Evolutionary conservation across 2,113 vertebrate species (phyloP), one percentile per base, ranked within the genome.

Genomic region (Urocolius indicus): DNA sequence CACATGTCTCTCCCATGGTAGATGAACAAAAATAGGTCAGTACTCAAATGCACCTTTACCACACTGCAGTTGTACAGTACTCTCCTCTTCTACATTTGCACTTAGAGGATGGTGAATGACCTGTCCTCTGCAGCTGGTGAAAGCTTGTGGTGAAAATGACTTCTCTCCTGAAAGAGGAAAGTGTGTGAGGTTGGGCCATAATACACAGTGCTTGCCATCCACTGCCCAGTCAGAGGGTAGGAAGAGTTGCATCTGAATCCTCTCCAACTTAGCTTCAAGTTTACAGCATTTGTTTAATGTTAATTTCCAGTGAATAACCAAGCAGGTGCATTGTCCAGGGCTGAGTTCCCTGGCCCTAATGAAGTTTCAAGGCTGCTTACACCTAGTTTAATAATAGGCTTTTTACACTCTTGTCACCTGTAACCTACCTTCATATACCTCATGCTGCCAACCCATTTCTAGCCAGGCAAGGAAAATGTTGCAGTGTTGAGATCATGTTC

Each of bases 1-100:
- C 92, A 95, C 95, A 94, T 91, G 85, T 96, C 90, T 95, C 93
- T 96, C 93, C 90, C 96, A 93, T 94, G 94, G 88, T 85, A 96
- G 54, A 95, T 86, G 94, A 97, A 94, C 85, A 96, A 95, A 97
- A 96, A 94, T 92, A 94, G 95, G 95, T 97, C 94, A 96, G 79
- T 86, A 45, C 83, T 95, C 52, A 67, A 90, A 83, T 5, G 61
- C 30, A 94, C 87, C 82, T 95, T 76, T 73, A 91, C 46, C 57
- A 78, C 10, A 10, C 46, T 69, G 55, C 46, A 58, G 27, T 84
- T 71, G 49, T 36, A 41, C 61, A 71, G 71, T 61, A 87, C 16
- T 4, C 8, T 88, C 45, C 36, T 49, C 26, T 92, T 43, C 62
- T 86, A 2, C 10, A 55, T 63, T 5, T 85, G 63, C 34, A 82